Base-by-base conservation (phyloP, 2,113 vertebrate species). In the Osmerus eperlanus region DNA sequence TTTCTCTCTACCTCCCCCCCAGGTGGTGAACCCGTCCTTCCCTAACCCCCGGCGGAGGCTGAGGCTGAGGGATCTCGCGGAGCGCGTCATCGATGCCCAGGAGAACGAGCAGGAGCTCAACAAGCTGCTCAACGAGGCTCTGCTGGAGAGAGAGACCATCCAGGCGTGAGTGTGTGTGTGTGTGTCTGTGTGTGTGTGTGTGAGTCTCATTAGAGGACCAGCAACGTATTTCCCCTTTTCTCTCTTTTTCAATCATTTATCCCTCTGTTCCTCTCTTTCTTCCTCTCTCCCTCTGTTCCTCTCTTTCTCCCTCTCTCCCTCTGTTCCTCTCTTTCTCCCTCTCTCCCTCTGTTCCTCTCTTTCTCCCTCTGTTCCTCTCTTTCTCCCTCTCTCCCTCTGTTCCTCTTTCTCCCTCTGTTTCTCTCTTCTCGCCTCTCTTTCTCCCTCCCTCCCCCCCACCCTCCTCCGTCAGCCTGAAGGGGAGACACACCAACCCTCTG, bases 21-120 rank as follows among this genome's bases (percentile, higher is more conserved):
- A 93, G 92, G 92, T 95, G 77, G 95, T 95, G 81, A 97, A 97
- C 65, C 96, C 96, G 0, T 96, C 96, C 0, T 98, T 98, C 63
- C 96, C 96, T 55, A 97, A 98, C 86, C 96, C 96, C 0, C 94
- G 94, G n/a, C 88, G 95, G 51, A 90, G 96, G n/a, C 87, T 97
- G 65, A 93, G 95, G 6, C 86, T 98, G 41, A 89, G 95, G 55
- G 96, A 97, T 84, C 84, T 98, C 82, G 95, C 96, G 0, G 96
- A 97, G 75, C 83, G 95, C 56, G 92, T 93, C 54, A 91, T 92
- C 0, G 91, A 92, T 19, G 92, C 91, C 56, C 95, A 96, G 0
- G 94, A 98, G 87, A 97, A 98, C 0, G 95, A 98, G 66, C 95
- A 95, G 51, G 95, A 98, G 81, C 93, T 98, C 68, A 98, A 97